Evolutionary conservation across 2,888 invertebrate species (phyloP), one percentile per base, ranked within the genome.

Genomic region (Tipula vernalis): DNA sequence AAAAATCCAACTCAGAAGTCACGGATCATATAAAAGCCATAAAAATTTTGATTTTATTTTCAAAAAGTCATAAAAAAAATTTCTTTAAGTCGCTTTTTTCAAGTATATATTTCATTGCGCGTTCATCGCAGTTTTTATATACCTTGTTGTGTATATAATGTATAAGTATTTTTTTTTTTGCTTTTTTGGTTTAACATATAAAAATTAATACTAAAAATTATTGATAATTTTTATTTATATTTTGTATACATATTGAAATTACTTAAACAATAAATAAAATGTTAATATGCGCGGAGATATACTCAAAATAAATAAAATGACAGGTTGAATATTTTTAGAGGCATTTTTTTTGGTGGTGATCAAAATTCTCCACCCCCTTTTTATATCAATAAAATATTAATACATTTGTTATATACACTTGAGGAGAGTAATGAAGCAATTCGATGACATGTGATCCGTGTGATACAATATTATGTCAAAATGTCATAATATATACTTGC

Each of bases 1-100:
- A 71, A 71, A 71, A 71, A 71, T 71, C 71, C 71, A 71, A 71
- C 71, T 71, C 71, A 71, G 71, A 71, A 71, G 71, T 71, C 71
- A 71, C 71, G 71, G 71, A 71, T 71, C 71, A 71, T 71, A 71
- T 71, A 71, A 71, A 71, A 71, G 71, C 71, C 71, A 71, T 71
- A 71, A 71, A 71, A 71, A 71, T 71, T 71, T 71, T 71, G 71
- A 71, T 71, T 71, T 71, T 71, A 71, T 71, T 71, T 71, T 71
- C 71, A 71, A 71, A 71, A 71, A 71, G 71, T 71, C 71, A 71
- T 71, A 71, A 71, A 71, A 71, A 51, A 71, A 71, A 71, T 71
- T 71, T 71, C 71, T 71, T 71, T 28, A 71, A 71, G 71, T 71
- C 71, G 71, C 71, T 71, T 71, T 71, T 51, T 71, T 71, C 71